A percentile compares a stretch with the other conserved stretches of the same genome.
Conservation (phyloP, 1,140 invertebrate genomes). For the Coptotermes formosanus region DNA sequence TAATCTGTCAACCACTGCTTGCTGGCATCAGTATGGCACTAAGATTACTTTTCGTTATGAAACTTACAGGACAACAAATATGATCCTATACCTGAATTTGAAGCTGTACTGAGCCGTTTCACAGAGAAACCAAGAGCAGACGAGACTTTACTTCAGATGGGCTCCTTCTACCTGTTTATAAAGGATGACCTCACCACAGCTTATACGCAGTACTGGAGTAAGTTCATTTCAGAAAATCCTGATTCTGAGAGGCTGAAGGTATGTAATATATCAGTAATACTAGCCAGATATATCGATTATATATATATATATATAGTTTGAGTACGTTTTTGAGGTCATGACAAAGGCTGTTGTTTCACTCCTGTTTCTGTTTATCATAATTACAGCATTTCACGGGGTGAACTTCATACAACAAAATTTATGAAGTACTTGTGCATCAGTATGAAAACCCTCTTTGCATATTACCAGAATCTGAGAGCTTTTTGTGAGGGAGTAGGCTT, state of each 20-base stretch:
- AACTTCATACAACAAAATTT: too few relatives aligned
- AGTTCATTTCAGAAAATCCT: slow-evolving; percentile 5
- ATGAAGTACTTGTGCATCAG: too few relatives aligned
- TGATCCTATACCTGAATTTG: slow-evolving; percentile 24
- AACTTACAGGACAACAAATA: neutral
- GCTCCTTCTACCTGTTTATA: slow-evolving; percentile 17
- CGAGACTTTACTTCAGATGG: slow-evolving; percentile 11
- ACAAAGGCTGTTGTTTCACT: too few relatives aligned
- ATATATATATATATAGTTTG: too few relatives aligned
- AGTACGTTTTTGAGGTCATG: too few relatives aligned
- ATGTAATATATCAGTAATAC: neutral
- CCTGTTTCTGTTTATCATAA: too few relatives aligned
- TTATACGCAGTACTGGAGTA: neutral
- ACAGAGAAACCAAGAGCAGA: neutral
- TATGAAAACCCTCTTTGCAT: too few relatives aligned
- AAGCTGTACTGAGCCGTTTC: neutral
- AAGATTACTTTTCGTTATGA: neutral
- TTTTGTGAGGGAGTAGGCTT: too few relatives aligned
- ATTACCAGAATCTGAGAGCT: too few relatives aligned
- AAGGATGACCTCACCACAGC: slow-evolving; percentile 6
- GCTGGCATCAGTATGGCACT: neutral
- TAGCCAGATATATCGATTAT: too few relatives aligned
- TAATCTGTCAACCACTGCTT: too few relatives aligned
- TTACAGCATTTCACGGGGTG: too few relatives aligned
- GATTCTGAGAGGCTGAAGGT: slow-evolving; percentile 10